A percentile compares a stretch with the other conserved stretches of the same genome.
Evolutionary conservation across 1,140 invertebrate genomes (phyloP).

Genomic region (Plectrocnemia conspersa): DNA sequence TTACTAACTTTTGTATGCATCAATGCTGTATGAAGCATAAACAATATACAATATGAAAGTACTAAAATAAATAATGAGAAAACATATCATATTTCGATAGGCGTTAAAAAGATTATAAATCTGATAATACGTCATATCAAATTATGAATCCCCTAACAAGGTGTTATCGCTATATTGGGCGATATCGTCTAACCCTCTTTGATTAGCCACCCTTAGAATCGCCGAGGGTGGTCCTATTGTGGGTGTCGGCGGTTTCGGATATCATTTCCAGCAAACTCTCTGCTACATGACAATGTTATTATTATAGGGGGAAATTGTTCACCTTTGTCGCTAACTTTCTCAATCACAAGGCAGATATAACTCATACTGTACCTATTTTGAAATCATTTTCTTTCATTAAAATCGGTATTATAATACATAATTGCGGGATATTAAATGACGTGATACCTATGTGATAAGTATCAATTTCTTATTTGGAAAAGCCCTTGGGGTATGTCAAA

Average conservation of each 20-base stretch:
- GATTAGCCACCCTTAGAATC: constrained; percentile 5
- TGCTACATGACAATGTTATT: constrained; percentile 17
- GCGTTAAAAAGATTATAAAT: neutral
- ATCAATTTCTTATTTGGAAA: constrained; percentile 20
- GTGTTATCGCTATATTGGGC: constrained; percentile 13
- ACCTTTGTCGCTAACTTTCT: no score
- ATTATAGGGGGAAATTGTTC: constrained; percentile 19
- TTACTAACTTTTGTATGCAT: no score
- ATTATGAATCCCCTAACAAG: constrained; percentile 12
- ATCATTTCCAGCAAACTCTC: constrained; percentile 16
- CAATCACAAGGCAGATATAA: no score
- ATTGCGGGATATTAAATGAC: no score
- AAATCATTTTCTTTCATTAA: no score
- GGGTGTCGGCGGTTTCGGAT: neutral
- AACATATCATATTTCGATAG: no score
- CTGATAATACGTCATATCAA: constrained; percentile 9
- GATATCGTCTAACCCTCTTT: constrained; percentile 12
- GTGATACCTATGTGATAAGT: no score
- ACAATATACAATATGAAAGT: no score
- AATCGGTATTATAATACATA: no score
- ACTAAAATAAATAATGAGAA: no score
- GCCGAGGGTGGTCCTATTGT: neutral
- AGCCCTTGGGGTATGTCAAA: neutral
- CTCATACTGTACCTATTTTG: no score
- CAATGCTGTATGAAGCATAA: no score